A percentile compares a stretch with the other conserved stretches of the same genome.
phyloP scores from a whole-genome alignment of 2,113 vertebrate genomes.

The Girardinichthys multiradiatus region DNA sequence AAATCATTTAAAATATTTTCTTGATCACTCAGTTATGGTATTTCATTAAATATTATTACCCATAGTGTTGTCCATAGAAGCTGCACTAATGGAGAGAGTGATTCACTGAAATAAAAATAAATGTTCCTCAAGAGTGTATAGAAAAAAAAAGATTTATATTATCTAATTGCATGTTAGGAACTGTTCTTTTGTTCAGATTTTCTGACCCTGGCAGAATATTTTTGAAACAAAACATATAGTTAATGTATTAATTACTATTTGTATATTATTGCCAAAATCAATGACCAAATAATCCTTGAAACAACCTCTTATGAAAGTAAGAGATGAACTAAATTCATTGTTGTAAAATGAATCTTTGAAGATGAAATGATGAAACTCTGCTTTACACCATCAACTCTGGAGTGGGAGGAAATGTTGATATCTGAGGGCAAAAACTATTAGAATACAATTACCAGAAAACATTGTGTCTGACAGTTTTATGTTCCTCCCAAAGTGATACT shows the following conservation, averaged over 20 bases:
- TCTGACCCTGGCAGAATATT: not conserved
- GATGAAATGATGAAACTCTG: slow-evolving; percentile 7
- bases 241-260: not conserved
- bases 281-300: not conserved
- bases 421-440: not conserved
- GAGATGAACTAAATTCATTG: not conserved
- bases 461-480: not conserved
- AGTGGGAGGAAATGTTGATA: not conserved
- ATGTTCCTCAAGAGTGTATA: not conserved
- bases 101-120: too few species aligned
- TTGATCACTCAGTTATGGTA: too few species aligned
- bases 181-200: not conserved
- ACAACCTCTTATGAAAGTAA: not conserved
- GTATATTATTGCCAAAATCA: not conserved
- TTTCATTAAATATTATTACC: too few species aligned
- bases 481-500: slow-evolving; percentile 12
- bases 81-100: too few species aligned
- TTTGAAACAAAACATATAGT: not conserved
- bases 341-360: not conserved
- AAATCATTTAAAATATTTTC: too few species aligned
- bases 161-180: not conserved
- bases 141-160: not conserved
- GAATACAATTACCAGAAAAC: slow-evolving; percentile 4
- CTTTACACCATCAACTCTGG: not conserved
- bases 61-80: too few species aligned